phyloP scores from a whole-genome alignment of 2,797 vertebrate genomes.

The Nyctalus aviator region DNA sequence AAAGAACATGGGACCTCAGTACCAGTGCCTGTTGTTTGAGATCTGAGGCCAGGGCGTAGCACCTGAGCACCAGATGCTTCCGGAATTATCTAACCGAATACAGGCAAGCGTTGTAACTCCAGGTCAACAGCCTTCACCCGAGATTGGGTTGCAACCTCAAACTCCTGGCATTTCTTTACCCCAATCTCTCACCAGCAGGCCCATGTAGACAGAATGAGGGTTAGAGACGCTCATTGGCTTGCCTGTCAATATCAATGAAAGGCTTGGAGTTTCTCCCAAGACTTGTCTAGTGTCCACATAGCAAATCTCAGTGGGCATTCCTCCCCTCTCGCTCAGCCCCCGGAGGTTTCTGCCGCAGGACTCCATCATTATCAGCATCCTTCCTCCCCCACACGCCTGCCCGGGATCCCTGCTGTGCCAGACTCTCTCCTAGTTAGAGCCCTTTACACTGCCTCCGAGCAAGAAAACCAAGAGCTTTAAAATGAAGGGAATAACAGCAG shows the following conservation, averaged over 20 bases:
- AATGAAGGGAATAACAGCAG: constrained; percentile 1
- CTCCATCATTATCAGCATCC: not conserved
- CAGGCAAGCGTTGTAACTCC: not conserved
- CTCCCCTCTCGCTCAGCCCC: not conserved
- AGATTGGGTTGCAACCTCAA: not conserved
- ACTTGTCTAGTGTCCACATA: not conserved
- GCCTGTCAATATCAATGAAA: not conserved
- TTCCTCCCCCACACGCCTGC: not conserved
- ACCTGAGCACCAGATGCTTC: rapidly evolving
- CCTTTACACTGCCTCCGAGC: not conserved
- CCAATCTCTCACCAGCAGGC: not conserved
- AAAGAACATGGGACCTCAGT: rapidly evolving
- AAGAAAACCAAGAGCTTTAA: constrained; percentile 23
- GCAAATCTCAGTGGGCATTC: not conserved
- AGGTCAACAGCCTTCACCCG: not conserved
- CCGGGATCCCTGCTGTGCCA: not conserved
- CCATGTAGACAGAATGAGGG: not conserved
- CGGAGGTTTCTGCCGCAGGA: not conserved
- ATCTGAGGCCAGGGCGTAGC: not conserved
- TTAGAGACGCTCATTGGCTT: not conserved
- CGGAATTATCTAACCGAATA: too few species aligned
- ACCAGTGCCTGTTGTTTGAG: not conserved
- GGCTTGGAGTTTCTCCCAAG: not conserved
- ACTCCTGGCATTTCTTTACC: not conserved
- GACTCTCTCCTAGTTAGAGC: constrained; percentile 38